Conservation (phyloP, 2,113 vertebrate species). For the Pseudolaguvia tuberculata region DNA sequence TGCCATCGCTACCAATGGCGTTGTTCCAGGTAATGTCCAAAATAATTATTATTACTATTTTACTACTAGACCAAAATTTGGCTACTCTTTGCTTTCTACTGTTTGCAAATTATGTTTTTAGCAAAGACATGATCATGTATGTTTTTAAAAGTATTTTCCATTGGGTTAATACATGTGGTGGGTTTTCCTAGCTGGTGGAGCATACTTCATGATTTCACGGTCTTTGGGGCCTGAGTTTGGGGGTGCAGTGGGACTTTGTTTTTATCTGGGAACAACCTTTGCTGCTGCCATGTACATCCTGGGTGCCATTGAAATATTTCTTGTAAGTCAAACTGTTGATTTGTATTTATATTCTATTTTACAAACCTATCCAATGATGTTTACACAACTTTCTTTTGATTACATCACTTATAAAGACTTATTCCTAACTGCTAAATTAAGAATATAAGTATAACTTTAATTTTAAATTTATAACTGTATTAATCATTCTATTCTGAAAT, state of each 20-base stretch:
- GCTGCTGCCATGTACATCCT: conserved; percentile 97
- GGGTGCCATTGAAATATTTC: conserved; percentile 92
- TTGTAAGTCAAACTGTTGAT: conserved; percentile 73
- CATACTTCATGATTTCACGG: conserved; percentile 98
- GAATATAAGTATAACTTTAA: too few relatives aligned
- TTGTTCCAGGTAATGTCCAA: conserved; percentile 44
- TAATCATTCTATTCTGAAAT: background rate
- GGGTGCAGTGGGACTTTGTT: conserved; percentile 94
- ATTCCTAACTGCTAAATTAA: too few relatives aligned
- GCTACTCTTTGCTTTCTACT: too few relatives aligned
- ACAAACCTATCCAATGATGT: background rate
- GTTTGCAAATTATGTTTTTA: background rate
- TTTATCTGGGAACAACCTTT: conserved; percentile 96
- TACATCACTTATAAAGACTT: background rate
- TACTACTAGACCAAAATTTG: background rate
- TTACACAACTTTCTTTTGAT: background rate
- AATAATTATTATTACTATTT: background rate
- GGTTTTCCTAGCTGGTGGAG: conserved; percentile 80
- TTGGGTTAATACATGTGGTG: background rate
- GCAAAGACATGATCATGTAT: background rate
- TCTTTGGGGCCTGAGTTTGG: conserved; percentile 96
- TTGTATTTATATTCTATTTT: background rate
- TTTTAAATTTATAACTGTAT: too few relatives aligned
- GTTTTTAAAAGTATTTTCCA: background rate
- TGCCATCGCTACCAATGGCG: conserved; percentile 48